Evolutionary conservation across 2,113 vertebrate species (phyloP), one percentile per base, ranked within the genome.

Genomic region (Neopipo cinnamomea): DNA sequence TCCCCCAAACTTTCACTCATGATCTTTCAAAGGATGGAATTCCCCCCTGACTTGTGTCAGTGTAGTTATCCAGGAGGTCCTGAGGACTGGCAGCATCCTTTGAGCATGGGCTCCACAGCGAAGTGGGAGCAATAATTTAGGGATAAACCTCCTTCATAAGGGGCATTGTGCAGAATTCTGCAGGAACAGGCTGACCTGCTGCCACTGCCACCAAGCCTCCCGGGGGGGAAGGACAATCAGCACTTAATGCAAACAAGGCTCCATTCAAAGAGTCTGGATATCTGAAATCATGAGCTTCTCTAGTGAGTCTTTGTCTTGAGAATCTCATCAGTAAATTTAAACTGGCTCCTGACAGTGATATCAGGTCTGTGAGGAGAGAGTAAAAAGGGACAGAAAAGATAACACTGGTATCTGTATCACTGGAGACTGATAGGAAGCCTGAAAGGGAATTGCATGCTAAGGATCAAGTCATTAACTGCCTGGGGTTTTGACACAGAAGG

Each of bases 341-440:
- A 41, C 35, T 25, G 66, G 56, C 62, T 89, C 53, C 71, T 80
- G 79, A 23, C n/a, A 42, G 50, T 18, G 33, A 6, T 24, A 12
- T 37, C 53, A 75, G 74, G 35, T 47, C 77, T 52, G 76, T 30
- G 63, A 84, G 21, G n/a, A 44, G 39, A 68, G 15, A 76, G 59
- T n/a, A 53, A 78, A 47, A 88, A 68, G 19, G 58, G 44, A n/a
- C 47, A 68, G 67, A 41, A 62, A 15, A 79, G 82, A 11, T 53
- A 90, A 62, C 41, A 12, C 6, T 4, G 58, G 10, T 23, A 19
- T 52, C 33, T 62, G 5, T 13, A 11, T 41, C 46, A 28, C 84
- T 44, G 0, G 0, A 14, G 47, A 68, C 56, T 33, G 70, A 42
- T 20, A 23, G 0, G 7, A 7, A 80, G 42, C 70, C 55, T 30